Evolutionary conservation across 2,113 vertebrate species (phyloP).

Genomic region (zebrafish (Danio rerio)): GRCz12tu NC_133196.1:14289001-14289500

Average conservation of each 20-base stretch:
- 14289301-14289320: slow-evolving; percentile 48
- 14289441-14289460: slow-evolving; percentile 51
- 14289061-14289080: background rate
- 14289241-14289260: slow-evolving; percentile 26
- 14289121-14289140: background rate
- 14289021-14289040: background rate
- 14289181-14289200: slow-evolving; percentile 22
- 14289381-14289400: slow-evolving; percentile 60
- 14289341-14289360: slow-evolving; percentile 43
- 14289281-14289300: slow-evolving; percentile 51
- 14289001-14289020: background rate
- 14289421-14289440: slow-evolving; percentile 55
- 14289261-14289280: slow-evolving; percentile 27
- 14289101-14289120: slow-evolving; percentile 12
- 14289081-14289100: background rate
- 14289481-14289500: slow-evolving; percentile 63
- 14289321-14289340: slow-evolving; percentile 37
- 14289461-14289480: slow-evolving; percentile 31
- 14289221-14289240: slow-evolving; percentile 10
- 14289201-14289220: slow-evolving; percentile 24
- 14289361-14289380: slow-evolving; percentile 54
- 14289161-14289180: slow-evolving; percentile 17
- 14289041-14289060: background rate
- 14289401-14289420: slow-evolving; percentile 52
- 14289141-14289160: background rate